phyloP scores from a whole-genome alignment of 2,888 invertebrate genomes.

The Agrotis segetum region DNA sequence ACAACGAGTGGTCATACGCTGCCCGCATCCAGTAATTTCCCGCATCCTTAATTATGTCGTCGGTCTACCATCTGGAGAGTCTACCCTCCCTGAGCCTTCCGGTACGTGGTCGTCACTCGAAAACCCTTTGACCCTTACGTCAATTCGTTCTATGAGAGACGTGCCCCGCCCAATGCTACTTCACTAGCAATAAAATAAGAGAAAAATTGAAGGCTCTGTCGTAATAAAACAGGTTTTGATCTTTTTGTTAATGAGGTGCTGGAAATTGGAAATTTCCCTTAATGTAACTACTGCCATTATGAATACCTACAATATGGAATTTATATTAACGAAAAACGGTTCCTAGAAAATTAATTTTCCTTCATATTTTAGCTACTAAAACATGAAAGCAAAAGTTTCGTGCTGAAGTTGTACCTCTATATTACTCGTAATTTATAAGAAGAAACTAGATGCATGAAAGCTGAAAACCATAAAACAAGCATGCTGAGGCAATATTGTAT shows the following conservation, averaged over 20 bases:
- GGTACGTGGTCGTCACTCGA: slow-evolving; percentile 1
- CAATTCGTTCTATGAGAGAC: not conserved
- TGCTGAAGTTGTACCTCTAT: slow-evolving; percentile 1
- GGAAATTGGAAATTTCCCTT: not conserved
- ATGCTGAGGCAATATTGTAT: not conserved
- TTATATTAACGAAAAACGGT: slow-evolving; percentile 5
- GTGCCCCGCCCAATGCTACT: not conserved
- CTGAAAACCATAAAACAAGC: slow-evolving; percentile 1
- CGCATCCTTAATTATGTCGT: not conserved
- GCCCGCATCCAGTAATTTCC: not conserved
- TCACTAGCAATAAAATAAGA: slow-evolving; percentile 16
- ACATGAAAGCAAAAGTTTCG: slow-evolving; percentile 19
- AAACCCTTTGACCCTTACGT: not conserved
- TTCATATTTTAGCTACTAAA: slow-evolving; percentile 7
- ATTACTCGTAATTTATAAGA: slow-evolving; percentile 11
- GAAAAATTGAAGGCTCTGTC: not conserved
- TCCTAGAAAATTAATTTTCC: slow-evolving; percentile 7
- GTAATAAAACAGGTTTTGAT: not conserved
- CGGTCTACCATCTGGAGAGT: not conserved
- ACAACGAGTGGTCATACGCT: not conserved
- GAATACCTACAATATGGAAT: not conserved
- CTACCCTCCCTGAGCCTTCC: not conserved
- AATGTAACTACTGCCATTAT: not conserved
- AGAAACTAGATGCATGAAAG: slow-evolving; percentile 14
- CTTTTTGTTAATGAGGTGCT: not conserved